Conservation (phyloP, 2,888 invertebrate species). For the Netelia fuscicornis region DNA sequence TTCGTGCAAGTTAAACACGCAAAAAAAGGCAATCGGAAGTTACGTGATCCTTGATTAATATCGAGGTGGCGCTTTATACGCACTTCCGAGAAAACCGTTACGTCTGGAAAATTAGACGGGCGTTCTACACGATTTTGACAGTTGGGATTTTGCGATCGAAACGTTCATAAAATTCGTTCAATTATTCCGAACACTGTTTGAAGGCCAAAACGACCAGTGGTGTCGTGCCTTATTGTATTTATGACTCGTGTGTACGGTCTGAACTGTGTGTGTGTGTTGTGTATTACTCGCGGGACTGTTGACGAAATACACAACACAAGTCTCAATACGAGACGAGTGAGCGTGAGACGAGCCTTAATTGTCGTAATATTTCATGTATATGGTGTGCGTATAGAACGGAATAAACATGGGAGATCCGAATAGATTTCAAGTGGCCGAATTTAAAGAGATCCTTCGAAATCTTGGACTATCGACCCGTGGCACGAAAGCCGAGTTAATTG, state of each 20-base stretch:
- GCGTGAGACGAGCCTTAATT: no score
- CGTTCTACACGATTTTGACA: no score
- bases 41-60: slow-evolving; percentile 11
- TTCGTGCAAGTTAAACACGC: background rate
- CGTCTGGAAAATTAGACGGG: no score
- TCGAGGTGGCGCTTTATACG: no score
- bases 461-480: slow-evolving; percentile 17
- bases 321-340: background rate
- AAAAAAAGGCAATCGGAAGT: slow-evolving; percentile 5
- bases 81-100: no score
- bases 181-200: background rate
- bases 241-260: background rate
- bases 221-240: background rate
- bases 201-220: background rate
- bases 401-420: slow-evolving; percentile 22
- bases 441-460: slow-evolving; percentile 17
- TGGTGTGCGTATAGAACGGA: background rate
- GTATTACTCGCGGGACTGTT: no score
- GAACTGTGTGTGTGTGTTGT: background rate
- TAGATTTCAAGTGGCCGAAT: slow-evolving; percentile 31
- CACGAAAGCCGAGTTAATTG: slow-evolving; percentile 34
- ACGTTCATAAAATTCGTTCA: background rate
- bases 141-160: background rate
- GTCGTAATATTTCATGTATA: background rate
- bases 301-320: background rate